Conservation (phyloP, 2,888 invertebrate genomes). For the Cheilosia variabilis region DNA sequence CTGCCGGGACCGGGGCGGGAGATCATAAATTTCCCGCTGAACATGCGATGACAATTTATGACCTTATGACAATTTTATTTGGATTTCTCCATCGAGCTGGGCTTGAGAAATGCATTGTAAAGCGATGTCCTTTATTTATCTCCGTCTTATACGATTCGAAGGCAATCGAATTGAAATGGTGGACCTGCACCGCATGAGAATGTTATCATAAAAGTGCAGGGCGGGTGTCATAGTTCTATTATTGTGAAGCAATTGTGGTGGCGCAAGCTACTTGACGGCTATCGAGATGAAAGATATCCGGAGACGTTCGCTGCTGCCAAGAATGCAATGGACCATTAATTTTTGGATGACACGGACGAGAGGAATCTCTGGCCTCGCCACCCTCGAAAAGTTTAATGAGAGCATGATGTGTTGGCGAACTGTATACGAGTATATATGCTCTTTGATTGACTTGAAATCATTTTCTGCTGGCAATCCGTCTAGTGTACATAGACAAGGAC, state of each 20-base stretch:
- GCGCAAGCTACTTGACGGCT: conserved; percentile 69
- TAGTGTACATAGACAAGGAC: background rate
- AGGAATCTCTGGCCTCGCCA: background rate
- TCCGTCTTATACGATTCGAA: conserved; percentile 34
- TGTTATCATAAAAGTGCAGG: conserved; percentile 60
- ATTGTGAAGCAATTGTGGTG: conserved; percentile 66
- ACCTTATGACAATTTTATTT: conserved; percentile 67
- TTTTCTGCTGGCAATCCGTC: conserved; percentile 13
- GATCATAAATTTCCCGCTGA: conserved; percentile 67
- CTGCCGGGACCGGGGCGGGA: conserved; percentile 32
- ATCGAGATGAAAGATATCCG: conserved; percentile 62
- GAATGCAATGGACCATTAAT: conserved; percentile 57
- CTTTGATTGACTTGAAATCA: conserved; percentile 28
- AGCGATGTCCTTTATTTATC: conserved; percentile 42
- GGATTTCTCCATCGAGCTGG: conserved; percentile 39
- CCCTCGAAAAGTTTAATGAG: conserved; percentile 34
- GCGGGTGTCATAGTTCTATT: conserved; percentile 47
- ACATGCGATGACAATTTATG: conserved; percentile 72
- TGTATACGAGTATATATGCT: conserved; percentile 17
- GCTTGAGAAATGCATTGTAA: conserved; percentile 63
- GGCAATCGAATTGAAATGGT: conserved; percentile 34
- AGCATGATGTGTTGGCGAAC: conserved; percentile 8
- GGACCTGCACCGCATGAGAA: conserved; percentile 23
- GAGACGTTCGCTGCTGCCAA: conserved; percentile 56
- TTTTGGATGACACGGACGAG: conserved; percentile 12